These are phyloP conservation scores for Agriopis aurantiaria DNA, from an alignment of 2,888 invertebrate genomes.

Conservation along the genomic window DNA sequence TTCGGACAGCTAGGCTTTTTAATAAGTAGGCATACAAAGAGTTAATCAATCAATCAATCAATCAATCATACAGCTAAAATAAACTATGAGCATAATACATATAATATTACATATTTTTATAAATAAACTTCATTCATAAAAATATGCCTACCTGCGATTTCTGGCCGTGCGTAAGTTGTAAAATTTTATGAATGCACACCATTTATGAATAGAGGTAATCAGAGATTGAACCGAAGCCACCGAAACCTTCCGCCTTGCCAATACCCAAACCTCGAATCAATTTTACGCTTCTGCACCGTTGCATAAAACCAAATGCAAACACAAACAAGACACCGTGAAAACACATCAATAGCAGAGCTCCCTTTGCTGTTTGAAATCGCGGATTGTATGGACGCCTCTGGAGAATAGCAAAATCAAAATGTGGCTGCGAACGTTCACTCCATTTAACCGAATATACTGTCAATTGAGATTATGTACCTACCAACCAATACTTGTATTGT, in stretches of 20 bases:
- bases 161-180: slow-evolving; percentile 70
- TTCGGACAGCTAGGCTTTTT: too few relatives aligned
- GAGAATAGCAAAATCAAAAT: slow-evolving; percentile 65
- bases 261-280: slow-evolving; percentile 70
- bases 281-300: slow-evolving; percentile 79
- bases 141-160: slow-evolving; percentile 66
- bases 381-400: slow-evolving; percentile 78
- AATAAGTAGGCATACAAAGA: too few relatives aligned
- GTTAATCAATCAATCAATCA: too few relatives aligned
- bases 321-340: slow-evolving; percentile 64
- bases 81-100: slow-evolving; percentile 54
- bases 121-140: slow-evolving; percentile 68
- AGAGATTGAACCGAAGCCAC: slow-evolving; percentile 59
- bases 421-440: slow-evolving; percentile 58
- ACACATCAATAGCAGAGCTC: slow-evolving; percentile 54
- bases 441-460: slow-evolving; percentile 73
- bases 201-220: slow-evolving; percentile 67
- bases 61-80: slow-evolving; percentile 4
- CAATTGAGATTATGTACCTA: slow-evolving; percentile 64
- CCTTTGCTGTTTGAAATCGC: slow-evolving; percentile 67
- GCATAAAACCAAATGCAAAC: slow-evolving; percentile 78
- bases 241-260: slow-evolving; percentile 72
- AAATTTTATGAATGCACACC: slow-evolving; percentile 69
- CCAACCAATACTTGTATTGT: slow-evolving; percentile 63
- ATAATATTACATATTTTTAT: too few relatives aligned